Base-by-base conservation (phyloP, 2,797 vertebrate species). In the Acrossocheilus fasciatus region DNA sequence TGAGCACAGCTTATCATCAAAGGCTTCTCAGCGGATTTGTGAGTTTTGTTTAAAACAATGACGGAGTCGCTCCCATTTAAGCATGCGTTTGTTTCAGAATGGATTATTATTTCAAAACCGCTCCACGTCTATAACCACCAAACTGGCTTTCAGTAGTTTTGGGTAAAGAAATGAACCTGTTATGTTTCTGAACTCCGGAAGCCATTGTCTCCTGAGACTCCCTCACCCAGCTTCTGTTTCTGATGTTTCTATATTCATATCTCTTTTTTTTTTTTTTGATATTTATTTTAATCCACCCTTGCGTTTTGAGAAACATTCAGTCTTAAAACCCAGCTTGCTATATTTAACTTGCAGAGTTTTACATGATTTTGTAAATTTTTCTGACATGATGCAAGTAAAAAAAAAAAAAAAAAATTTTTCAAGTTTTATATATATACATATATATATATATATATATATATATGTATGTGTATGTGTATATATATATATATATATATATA, bases 1-100 rank as follows among this genome's bases (percentile, higher is more conserved):
- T 80, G 76, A 89, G 89, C 80, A 43, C 74, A 85, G 84, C 91
- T 91, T 88, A 91, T 93, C 92, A 87, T 91, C 91, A 91, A 92
- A 92, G 92, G 76, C 87, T 91, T 89, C 89, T 88, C 74, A 73
- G 72, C 84, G 90, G 90, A 90, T 91, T 92, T 90, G 69, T 34
- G 23, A 86, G 72, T 89, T 90, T 86, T 90, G 90, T 92, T 89
- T 91, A 89, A 92, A 90, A 91, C 88, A 89, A 87, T 81, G 84
- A 74, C 34, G 89, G 79, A 90, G 81, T 78, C 85, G 62, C 43
- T 82, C 86, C 88, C 82, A 69, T 91, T 91, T 89, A 86, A 90
- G 77, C 84, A 45, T 80, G 88, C 64, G 12, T 91, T 91, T 88
- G 89, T 88, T 91, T 89, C 77, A 81, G 69, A 81, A 89, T 86